Base-by-base conservation (phyloP, 2,113 vertebrate species). In the Hiodon tergisus region DNA sequence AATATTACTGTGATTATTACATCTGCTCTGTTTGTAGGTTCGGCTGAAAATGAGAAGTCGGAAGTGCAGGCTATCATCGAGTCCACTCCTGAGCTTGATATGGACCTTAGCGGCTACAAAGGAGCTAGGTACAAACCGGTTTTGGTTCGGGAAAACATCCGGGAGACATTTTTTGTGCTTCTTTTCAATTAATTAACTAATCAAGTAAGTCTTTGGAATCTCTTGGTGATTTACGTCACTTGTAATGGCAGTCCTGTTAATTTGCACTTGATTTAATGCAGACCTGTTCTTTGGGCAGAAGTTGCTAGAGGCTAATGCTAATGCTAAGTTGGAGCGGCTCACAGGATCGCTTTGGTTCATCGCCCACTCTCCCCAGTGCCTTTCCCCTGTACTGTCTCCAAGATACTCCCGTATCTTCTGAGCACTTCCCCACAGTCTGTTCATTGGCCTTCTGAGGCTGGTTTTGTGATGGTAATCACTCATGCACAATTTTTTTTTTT, bases 41-140 rank as follows among this genome's bases (percentile, higher is more conserved):
- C 85, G 83, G 84, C 83, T 68, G 93, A 95, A 78, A 90, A 91
- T 77, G 86, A 97, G 81, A 94, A 93, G 85, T 97, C 96, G n/a
- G 97, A 98, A 85, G 95, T 99, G 46, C 97, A 97, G 83, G 94
- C 93, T 0, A 99, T 99, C 87, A 99, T 99, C 10, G 97, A 98
- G 80, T 98, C 97, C 6, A 99, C 97, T 57, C 97, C 97, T 52
- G 97, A 99, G 82, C 66, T 99, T 89, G 94, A 98, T 87, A 98
- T 99, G 96, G 94, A 97, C 76, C 90, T 96, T 58, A 93, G 91
- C 63, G 89, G 92, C 80, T 96, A 93, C 86, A 93, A 90, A 86
- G 94, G 90, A 80, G 93, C 95, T 55, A 99, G 97, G 97, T 98
- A 84, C 13, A 31, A 31, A 31, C 31, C 31, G 1, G 31, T 31